Conservation (phyloP, 1,140 invertebrate species). For the Heliconius nattereri region DNA sequence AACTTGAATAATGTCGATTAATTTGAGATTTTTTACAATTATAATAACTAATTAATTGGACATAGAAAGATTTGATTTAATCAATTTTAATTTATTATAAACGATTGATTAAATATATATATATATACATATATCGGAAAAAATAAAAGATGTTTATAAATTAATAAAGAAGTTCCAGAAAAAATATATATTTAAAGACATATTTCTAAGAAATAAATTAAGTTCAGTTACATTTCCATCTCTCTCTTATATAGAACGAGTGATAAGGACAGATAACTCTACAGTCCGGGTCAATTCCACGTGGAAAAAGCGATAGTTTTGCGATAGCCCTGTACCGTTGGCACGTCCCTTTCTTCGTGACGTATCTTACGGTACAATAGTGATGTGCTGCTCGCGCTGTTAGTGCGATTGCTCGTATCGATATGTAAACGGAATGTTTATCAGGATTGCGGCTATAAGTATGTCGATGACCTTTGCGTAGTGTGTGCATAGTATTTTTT, state of each 20-base stretch:
- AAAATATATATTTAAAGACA: background rate
- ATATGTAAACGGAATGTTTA: slow-evolving; percentile 30
- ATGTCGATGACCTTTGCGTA: slow-evolving; percentile 1
- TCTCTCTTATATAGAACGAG: background rate
- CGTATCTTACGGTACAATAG: slow-evolving; percentile 75
- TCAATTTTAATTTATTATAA: no score
- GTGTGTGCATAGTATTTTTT: background rate
- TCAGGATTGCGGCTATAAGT: background rate
- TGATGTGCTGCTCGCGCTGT: slow-evolving; percentile 41
- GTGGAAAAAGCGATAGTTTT: slow-evolving; percentile 69
- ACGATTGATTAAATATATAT: no score
- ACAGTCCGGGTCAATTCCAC: slow-evolving; percentile 14
- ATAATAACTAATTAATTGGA: background rate
- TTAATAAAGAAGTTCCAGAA: background rate
- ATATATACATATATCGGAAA: background rate
- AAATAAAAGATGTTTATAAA: background rate
- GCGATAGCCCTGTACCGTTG: slow-evolving; percentile 69
- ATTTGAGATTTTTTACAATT: background rate
- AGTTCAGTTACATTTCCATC: background rate
- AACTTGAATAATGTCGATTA: background rate
- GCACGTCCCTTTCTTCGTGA: slow-evolving; percentile 76
- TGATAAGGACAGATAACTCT: background rate
- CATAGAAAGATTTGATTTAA: no score
- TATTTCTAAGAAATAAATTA: slow-evolving; percentile 1
- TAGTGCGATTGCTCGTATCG: background rate